Evolutionary conservation across 2,888 invertebrate genomes (phyloP).

Genomic region (Beris chalybata): DNA sequence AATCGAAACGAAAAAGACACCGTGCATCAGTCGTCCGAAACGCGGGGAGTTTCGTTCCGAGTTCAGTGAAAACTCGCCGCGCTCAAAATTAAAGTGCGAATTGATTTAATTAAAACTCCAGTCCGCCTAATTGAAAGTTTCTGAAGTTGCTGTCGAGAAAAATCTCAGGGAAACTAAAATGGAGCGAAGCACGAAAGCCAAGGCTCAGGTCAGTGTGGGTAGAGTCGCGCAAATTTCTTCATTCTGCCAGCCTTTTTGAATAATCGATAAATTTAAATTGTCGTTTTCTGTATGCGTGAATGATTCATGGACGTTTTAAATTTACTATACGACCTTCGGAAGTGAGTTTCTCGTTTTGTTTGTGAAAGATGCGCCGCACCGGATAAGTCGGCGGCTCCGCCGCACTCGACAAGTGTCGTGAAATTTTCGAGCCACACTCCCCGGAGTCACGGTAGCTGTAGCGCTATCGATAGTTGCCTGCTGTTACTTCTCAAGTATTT

Average conservation of each 20-base stretch:
- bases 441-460: no score
- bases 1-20: no score
- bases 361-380: no score
- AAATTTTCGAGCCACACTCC: no score
- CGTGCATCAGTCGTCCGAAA: no score
- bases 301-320: slow-evolving; percentile 22
- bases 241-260: slow-evolving; percentile 3
- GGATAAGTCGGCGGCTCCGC: no score
- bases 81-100: slow-evolving; percentile 14
- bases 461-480: no score
- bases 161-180: slow-evolving; percentile 18
- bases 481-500: no score
- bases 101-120: slow-evolving; percentile 16
- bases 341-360: not conserved
- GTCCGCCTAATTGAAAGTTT: not conserved
- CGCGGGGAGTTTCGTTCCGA: no score
- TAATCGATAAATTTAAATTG: slow-evolving; percentile 26
- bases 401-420: no score
- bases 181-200: slow-evolving; percentile 33
- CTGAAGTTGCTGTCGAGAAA: no score
- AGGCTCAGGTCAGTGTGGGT: slow-evolving; percentile 30
- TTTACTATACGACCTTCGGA: slow-evolving; percentile 12
- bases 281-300: slow-evolving; percentile 17
- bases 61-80: no score
- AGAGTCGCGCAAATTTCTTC: slow-evolving; percentile 1